These are phyloP conservation scores for Cathartes aura DNA, from an alignment of 2,113 vertebrate genomes.

Conservation along the genomic window DNA sequence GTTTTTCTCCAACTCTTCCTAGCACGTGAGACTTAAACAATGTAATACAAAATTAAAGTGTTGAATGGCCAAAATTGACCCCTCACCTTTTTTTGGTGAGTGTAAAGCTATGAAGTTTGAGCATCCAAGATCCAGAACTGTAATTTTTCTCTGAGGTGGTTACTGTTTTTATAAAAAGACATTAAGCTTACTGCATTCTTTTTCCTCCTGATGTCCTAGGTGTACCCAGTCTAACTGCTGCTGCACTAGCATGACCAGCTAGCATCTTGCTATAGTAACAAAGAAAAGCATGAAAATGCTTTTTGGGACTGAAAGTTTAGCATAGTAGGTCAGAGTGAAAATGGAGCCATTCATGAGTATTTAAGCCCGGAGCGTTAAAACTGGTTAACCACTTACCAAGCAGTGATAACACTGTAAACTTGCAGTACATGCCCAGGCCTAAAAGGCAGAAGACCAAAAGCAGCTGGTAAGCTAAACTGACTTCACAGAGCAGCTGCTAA, in stretches of 20 bases:
- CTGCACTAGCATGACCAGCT: neutral
- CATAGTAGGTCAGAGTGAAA: neutral
- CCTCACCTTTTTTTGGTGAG: neutral
- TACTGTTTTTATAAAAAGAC: neutral
- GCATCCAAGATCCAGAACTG: neutral
- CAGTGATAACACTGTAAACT: neutral
- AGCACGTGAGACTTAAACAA: neutral
- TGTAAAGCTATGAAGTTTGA: neutral
- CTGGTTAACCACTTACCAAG: neutral
- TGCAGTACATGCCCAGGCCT: neutral
- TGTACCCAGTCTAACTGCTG: neutral
- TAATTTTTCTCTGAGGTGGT: neutral
- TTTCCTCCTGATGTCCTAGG: neutral
- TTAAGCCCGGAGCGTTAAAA: neutral
- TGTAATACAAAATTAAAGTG: neutral
- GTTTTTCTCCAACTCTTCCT: neutral
- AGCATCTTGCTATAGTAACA: neutral
- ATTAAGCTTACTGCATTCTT: neutral
- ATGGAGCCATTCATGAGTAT: neutral
- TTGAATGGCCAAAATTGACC: neutral
- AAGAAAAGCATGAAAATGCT: neutral
- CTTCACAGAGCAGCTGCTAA: slow-evolving; percentile 41
- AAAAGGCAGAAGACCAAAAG: slow-evolving; percentile 20
- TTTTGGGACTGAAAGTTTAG: neutral
- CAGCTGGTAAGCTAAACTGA: slow-evolving; percentile 37